Evolutionary conservation across 2,113 vertebrate species (phyloP), one percentile per base, ranked within the genome.

Genomic region (Ictidomys tridecemlineatus): DNA sequence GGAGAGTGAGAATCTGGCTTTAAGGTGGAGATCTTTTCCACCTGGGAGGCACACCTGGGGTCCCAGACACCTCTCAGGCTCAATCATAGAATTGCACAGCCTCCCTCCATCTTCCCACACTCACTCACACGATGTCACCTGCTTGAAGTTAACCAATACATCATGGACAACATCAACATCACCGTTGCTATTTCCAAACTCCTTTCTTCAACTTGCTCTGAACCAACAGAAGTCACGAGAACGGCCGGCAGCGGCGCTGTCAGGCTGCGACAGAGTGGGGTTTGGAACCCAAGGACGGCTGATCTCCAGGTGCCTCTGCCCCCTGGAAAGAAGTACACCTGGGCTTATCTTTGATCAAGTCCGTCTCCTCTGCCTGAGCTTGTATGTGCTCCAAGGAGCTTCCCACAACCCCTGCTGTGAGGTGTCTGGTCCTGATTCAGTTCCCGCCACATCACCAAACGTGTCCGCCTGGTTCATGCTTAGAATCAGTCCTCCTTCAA

Each of bases 221-320:
- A 53, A 1, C 13, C 72, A 73, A 58, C 10, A 2, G 0, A 72
- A 67, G 7, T 5, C 24, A 32, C 16, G 34, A 72, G 42, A 78
- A 65, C 0, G 22, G 20, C 65, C 12, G 53, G 28, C 14, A 51
- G n/a, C 17, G 4, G 34, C 3, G 4, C 11, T 37, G 2, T 65
- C 18, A 65, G 4, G 22, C 67, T n/a, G 30, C 0, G 4, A 37
- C 8, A 16, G 51, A 39, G 30, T 5, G 1, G 56, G 13, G 14
- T 91, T 72, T 8, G 39, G 63, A 65, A 83, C 30, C 17, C 4
- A 5, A 48, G 13, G 39, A 53, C 56, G 16, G 32, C n/a, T 86
- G 65, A 82, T 56, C 30, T 73, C 17, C 17, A 37, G 48, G 11
- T 14, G 3, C 17, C 9, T 8, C 22, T 82, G 73, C 17, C 26